These are phyloP conservation scores for Sandelia bainsii DNA, from an alignment of 2,797 vertebrate genomes.

Conservation along the genomic window DNA sequence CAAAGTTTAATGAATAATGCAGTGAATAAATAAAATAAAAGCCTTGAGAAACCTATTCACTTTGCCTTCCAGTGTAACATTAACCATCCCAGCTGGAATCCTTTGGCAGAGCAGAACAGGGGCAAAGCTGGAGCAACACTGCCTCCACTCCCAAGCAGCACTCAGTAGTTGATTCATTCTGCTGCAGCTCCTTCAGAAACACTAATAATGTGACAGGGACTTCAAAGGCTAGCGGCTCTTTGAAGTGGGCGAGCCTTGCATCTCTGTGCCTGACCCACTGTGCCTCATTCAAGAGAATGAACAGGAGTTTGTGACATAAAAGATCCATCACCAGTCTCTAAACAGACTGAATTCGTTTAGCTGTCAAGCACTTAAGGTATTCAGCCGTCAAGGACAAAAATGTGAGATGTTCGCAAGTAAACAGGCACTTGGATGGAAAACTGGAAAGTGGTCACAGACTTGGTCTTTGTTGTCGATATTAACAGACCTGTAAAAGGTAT, in stretches of 20 bases:
- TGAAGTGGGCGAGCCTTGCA: conserved; percentile 76
- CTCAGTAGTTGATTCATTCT: conserved; percentile 63
- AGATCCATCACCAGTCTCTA: conserved; percentile 69
- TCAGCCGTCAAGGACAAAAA: conserved; percentile 39
- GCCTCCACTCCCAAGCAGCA: conserved; percentile 38
- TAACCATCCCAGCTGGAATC: conserved; percentile 55
- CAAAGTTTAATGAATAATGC: conserved; percentile 62
- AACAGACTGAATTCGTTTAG: conserved; percentile 69
- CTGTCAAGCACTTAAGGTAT: conserved; percentile 55
- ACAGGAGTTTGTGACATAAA: conserved; percentile 72
- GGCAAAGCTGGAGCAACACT: conserved; percentile 37
- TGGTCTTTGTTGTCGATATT: conserved; percentile 18
- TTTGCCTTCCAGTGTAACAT: conserved; percentile 38
- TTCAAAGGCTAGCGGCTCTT: conserved; percentile 80
- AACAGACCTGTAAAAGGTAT: conserved; percentile 8
- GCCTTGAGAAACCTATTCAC: conserved; percentile 44
- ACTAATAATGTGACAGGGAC: conserved; percentile 79
- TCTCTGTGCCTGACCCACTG: conserved; percentile 73
- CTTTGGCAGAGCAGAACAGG: conserved; percentile 59
- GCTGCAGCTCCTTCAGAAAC: conserved; percentile 75
- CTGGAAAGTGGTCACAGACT: conserved; percentile 30
- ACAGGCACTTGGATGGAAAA: conserved; percentile 39
- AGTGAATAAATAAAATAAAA: conserved; percentile 44
- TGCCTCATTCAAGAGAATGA: conserved; percentile 67
- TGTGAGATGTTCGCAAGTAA: conserved; percentile 52